A percentile compares a stretch with the other conserved stretches of the same genome.
phyloP scores from a whole-genome alignment of 2,888 invertebrate genomes.

The Ochropleura plecta region DNA sequence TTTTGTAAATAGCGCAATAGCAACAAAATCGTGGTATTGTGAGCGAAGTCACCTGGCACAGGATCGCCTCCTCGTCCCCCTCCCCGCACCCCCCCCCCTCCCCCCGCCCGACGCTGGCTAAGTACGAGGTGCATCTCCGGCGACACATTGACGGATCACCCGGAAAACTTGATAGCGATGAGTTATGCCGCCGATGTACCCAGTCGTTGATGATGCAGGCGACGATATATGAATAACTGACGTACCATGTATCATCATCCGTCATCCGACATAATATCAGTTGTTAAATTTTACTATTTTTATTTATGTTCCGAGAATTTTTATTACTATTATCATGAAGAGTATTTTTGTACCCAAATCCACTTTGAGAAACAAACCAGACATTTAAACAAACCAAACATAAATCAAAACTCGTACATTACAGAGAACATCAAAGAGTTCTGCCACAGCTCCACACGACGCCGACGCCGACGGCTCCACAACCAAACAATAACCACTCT shows the following conservation, averaged over 20 bases:
- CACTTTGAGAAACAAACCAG: constrained; percentile 32
- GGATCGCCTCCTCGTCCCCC: constrained; percentile 38
- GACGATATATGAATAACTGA: constrained; percentile 1
- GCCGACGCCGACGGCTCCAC: background rate
- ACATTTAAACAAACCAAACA: constrained; percentile 23
- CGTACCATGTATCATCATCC: background rate
- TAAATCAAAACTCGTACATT: constrained; percentile 31
- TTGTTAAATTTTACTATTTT: background rate
- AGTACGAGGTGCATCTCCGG: constrained; percentile 44
- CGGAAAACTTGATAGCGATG: constrained; percentile 22
- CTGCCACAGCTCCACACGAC: background rate
- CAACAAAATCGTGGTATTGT: constrained; percentile 43
- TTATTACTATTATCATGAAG: background rate
- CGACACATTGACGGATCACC: constrained; percentile 62
- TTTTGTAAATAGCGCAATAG: constrained; percentile 37
- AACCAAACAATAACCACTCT: constrained; percentile 20
- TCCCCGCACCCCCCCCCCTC: constrained; percentile 25
- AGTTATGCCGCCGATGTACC: constrained; percentile 13
- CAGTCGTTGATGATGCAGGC: constrained; percentile 2
- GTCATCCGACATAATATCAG: background rate
- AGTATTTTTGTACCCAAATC: constrained; percentile 1
- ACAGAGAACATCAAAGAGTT: constrained; percentile 44
- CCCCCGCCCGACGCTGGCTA: constrained; percentile 19
- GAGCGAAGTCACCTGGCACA: constrained; percentile 50
- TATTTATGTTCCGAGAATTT: background rate